Conservation (phyloP, 2,113 vertebrate genomes). For the Pitta sordida region DNA sequence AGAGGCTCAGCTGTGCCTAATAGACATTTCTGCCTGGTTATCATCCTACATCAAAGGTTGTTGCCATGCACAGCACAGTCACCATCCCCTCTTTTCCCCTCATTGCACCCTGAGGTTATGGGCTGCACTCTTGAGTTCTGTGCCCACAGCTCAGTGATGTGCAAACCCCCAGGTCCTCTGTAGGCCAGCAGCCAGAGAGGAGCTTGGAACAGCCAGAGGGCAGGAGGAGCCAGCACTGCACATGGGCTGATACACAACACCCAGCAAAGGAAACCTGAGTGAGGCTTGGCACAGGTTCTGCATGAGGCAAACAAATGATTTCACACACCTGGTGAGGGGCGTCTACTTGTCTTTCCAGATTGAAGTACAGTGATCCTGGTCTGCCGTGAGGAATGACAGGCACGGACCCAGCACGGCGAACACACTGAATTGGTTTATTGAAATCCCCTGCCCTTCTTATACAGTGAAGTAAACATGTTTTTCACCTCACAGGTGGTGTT, state of each 20-base stretch:
- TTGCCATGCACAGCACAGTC: neutral
- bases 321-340: neutral
- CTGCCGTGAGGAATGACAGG: too few relatives aligned
- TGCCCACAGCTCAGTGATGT: neutral
- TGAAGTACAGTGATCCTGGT: neutral
- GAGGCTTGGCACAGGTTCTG: neutral
- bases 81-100: neutral
- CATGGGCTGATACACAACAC: neutral
- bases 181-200: neutral
- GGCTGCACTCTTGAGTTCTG: accelerated
- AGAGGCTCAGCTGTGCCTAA: neutral
- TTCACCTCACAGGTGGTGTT: too few relatives aligned
- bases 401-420: too few relatives aligned
- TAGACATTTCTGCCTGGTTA: neutral
- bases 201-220: neutral
- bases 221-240: neutral
- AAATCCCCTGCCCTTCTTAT: too few relatives aligned
- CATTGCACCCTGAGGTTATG: neutral
- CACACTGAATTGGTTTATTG: too few relatives aligned
- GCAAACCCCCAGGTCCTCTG: neutral
- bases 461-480: too few relatives aligned
- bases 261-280: neutral
- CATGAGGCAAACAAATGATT: neutral
- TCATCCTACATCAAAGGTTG: neutral
- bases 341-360: neutral